Base-by-base conservation (phyloP, 2,797 vertebrate species). In the Carapus acus region DNA sequence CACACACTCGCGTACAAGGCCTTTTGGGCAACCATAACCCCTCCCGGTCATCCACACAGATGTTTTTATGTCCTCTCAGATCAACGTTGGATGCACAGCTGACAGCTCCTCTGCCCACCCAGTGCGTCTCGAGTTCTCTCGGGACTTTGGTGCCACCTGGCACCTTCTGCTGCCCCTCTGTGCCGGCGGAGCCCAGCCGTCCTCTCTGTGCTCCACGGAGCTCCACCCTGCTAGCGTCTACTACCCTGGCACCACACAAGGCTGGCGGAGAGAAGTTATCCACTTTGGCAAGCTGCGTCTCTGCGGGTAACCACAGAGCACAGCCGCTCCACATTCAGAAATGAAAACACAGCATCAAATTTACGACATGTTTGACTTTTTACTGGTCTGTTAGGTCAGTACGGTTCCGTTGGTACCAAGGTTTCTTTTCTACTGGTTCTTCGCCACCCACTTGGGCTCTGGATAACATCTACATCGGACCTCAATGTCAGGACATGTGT, bases 351-450 rank as follows among this genome's bases (percentile, higher is more conserved):
- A 18, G 6, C 41, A 22, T 21, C n/a, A 22, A n/a, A 22, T n/a
- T n/a, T n/a, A n/a, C n/a, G n/a, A n/a, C n/a, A n/a, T n/a, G n/a
- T n/a, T n/a, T n/a, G n/a, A 3, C 14, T 17, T 3, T n/a, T 12
- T 17, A 22, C 27, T 12, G 11, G 14, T n/a, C 12, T 7, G 7
- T 1, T 79, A 97, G 96, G 43, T 90, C 93, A 31, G 92, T 97
- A 12, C 88, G 94, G 62, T 98, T 99, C 88, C 90, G 96, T 37
- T 99, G 96, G 96, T 98, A 93, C 84, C 96, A 99, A 76, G 96
- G 96, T 12, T 98, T 96, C 86, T 98, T 91, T 62, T 86, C 91
- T 13, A 66, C 84, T 21, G 90, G 92, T 36, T 88, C 91, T 58
- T 79, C 92, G 65, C 94, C 94, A 6, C 90, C 94, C 69, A 96